phyloP scores from a whole-genome alignment of 2,888 invertebrate genomes.

The Ecliptopera silaceata region DNA sequence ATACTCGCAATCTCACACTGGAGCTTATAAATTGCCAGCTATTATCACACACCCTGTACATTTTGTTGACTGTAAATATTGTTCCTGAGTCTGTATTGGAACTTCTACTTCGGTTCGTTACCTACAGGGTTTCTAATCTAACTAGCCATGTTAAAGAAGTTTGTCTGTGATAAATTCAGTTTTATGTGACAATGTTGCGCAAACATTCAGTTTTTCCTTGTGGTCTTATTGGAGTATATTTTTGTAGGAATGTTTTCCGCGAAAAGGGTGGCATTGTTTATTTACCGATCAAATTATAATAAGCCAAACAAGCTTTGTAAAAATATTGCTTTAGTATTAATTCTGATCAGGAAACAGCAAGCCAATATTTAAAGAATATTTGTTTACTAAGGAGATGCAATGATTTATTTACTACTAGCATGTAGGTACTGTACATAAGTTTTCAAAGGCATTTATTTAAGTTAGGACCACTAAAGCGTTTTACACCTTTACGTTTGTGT shows the following conservation, averaged over 20 bases:
- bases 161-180: conserved; percentile 21
- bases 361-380: no score
- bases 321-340: no score
- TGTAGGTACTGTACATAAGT: no score
- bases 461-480: no score
- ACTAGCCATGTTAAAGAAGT: conserved; percentile 15
- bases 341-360: no score
- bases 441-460: no score
- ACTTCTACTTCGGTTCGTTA: conserved; percentile 17
- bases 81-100: conserved; percentile 10
- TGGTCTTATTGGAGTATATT: not conserved
- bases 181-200: conserved; percentile 12
- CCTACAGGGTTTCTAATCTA: conserved; percentile 9
- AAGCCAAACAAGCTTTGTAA: no score
- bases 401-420: no score
- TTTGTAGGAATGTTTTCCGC: not conserved
- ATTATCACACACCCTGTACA: not conserved
- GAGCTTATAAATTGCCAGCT: not conserved
- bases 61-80: conserved; percentile 23
- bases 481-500: no score
- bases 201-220: conserved; percentile 7
- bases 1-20: not conserved
- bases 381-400: no score
- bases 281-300: no score
- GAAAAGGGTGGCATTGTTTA: no score